Percentiles rank a stretch among this genome's conserved stretches.
phyloP scores from a whole-genome alignment of 2,797 vertebrate genomes.

The Pteronotus mesoamericanus region DNA sequence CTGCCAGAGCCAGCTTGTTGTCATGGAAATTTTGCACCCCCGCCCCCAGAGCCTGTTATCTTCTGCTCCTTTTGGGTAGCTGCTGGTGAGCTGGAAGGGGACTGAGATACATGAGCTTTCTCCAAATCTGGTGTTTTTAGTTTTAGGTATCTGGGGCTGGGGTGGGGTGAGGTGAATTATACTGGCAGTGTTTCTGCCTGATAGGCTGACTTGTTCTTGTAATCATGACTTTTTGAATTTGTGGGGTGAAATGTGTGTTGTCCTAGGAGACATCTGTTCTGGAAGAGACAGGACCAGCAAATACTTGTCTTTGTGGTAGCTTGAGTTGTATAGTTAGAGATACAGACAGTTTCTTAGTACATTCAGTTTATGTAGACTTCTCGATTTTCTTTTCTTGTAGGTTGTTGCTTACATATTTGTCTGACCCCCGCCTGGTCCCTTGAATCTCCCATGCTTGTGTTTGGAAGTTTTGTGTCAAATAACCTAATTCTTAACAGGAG shows the following conservation, averaged over 20 bases:
- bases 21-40: constrained; percentile 55
- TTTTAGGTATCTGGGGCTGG: neutral
- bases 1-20: constrained; percentile 54
- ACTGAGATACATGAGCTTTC: constrained; percentile 25
- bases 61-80: neutral
- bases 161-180: neutral
- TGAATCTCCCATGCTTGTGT: constrained; percentile 14
- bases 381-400: neutral
- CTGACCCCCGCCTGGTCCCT: neutral
- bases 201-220: neutral
- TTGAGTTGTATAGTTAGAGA: neutral
- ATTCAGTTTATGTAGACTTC: neutral
- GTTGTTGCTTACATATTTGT: neutral
- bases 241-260: neutral
- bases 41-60: constrained; percentile 34
- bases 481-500: neutral
- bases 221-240: constrained; percentile 15
- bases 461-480: constrained; percentile 29
- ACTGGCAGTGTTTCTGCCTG: neutral
- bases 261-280: constrained; percentile 25
- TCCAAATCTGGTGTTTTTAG: neutral
- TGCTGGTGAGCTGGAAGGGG: constrained; percentile 17
- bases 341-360: neutral
- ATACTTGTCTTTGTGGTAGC: constrained; percentile 13
- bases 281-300: neutral